phyloP scores from a whole-genome alignment of 2,113 vertebrate species.

The Leucopternis melanops region DNA sequence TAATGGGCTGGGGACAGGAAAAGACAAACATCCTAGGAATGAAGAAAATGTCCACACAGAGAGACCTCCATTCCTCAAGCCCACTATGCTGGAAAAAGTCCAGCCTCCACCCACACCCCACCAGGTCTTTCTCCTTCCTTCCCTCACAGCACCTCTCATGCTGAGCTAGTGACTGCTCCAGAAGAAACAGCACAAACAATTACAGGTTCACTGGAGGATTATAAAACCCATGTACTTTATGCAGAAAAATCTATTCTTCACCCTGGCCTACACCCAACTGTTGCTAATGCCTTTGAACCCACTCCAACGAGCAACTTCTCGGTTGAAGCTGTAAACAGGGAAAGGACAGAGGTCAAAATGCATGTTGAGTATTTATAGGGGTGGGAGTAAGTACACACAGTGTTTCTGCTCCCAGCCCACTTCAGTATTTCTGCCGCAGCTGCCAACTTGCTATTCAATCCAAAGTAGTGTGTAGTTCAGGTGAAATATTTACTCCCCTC shows the following conservation, averaged over 20 bases:
- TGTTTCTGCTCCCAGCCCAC: not conserved
- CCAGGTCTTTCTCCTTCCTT: not conserved
- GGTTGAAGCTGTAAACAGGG: not conserved
- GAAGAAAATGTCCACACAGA: not conserved
- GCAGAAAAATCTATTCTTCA: not conserved
- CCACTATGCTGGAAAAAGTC: not conserved
- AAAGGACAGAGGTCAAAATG: not conserved
- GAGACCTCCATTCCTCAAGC: not conserved
- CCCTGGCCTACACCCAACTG: not conserved
- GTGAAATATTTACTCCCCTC: not conserved
- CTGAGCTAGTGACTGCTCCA: not conserved
- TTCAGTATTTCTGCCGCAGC: not conserved
- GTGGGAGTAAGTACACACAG: not conserved
- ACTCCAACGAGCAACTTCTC: not conserved
- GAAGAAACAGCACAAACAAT: not conserved
- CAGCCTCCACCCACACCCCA: not conserved
- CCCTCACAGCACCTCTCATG: not conserved
- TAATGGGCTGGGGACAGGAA: rapidly evolving
- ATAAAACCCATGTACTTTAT: not conserved
- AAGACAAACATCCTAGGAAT: not conserved
- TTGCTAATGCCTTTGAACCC: not conserved
- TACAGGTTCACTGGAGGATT: not conserved
- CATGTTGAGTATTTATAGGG: not conserved
- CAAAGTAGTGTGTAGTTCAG: not conserved
- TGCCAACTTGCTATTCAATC: not conserved